A percentile compares a stretch with the other conserved stretches of the same genome.
phyloP scores from a whole-genome alignment of 2,113 vertebrate species.

The Eudyptes chrysolophus region DNA sequence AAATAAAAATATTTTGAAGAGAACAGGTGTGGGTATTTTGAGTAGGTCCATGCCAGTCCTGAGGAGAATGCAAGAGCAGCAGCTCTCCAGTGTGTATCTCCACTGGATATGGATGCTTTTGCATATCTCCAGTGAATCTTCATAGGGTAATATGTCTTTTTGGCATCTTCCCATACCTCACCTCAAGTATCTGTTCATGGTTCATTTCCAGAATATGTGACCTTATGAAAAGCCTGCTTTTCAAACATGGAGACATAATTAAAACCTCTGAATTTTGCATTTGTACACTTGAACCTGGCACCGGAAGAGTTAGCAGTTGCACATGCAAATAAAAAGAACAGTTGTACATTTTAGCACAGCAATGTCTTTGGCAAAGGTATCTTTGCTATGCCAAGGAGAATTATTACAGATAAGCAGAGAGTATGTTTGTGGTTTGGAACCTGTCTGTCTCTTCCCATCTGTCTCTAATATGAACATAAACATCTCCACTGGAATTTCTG shows the following conservation, averaged over 20 bases:
- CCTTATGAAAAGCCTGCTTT: not conserved
- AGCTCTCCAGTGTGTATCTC: not conserved
- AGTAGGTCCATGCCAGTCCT: not conserved
- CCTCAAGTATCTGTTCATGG: not conserved
- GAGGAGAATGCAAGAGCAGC: not conserved
- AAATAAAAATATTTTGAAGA: not conserved
- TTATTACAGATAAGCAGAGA: not conserved
- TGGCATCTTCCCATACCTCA: not conserved
- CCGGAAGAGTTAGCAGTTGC: not conserved
- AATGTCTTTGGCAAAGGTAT: not conserved
- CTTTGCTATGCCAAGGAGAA: not conserved
- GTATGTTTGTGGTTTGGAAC: not conserved
- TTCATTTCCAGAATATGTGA: not conserved
- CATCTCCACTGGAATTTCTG: not conserved
- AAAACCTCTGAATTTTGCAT: not conserved
- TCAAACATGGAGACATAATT: not conserved
- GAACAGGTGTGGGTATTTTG: not conserved
- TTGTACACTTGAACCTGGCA: not conserved
- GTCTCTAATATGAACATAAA: not conserved
- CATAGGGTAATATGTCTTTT: not conserved
- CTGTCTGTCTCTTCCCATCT: not conserved
- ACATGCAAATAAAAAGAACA: not conserved
- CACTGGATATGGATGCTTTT: not conserved
- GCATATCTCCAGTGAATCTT: not conserved
- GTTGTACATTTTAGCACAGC: not conserved